Percentiles rank a stretch among this genome's conserved stretches.
Evolutionary conservation across 2,888 invertebrate species (phyloP).

Genomic region (Hypomecis atomaria): DNA sequence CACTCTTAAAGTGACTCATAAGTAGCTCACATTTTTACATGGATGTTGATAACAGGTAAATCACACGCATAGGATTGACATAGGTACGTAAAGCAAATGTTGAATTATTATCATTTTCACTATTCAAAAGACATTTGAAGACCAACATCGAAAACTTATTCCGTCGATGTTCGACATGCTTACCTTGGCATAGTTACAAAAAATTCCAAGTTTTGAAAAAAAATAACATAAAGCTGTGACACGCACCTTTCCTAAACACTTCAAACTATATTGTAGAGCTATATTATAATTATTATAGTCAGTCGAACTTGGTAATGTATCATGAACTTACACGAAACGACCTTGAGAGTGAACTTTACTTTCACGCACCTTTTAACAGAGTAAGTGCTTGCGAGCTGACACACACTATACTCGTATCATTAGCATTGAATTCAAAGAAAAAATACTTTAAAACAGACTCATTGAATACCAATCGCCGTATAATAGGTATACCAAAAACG

Average conservation of each 20-base stretch:
- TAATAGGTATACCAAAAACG: conserved; percentile 32
- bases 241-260: no score
- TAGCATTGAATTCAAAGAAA: neutral
- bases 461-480: conserved; percentile 10
- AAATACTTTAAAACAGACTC: neutral
- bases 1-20: conserved; percentile 33
- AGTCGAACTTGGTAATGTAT: no score
- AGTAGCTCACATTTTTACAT: conserved; percentile 10
- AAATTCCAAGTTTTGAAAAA: no score
- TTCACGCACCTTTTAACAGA: neutral
- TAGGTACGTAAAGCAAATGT: no score
- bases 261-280: no score
- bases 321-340: neutral
- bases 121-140: no score
- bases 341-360: conserved; percentile 15
- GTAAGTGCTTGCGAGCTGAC: neutral
- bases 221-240: no score
- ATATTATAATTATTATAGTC: no score
- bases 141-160: no score
- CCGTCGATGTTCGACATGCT: no score
- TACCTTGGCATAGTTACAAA: no score
- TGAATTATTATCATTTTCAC: no score
- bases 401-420: neutral
- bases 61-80: neutral
- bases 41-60: conserved; percentile 14